Evolutionary conservation across 2,113 vertebrate species (phyloP).

Genomic region (Alethe diademata): DNA sequence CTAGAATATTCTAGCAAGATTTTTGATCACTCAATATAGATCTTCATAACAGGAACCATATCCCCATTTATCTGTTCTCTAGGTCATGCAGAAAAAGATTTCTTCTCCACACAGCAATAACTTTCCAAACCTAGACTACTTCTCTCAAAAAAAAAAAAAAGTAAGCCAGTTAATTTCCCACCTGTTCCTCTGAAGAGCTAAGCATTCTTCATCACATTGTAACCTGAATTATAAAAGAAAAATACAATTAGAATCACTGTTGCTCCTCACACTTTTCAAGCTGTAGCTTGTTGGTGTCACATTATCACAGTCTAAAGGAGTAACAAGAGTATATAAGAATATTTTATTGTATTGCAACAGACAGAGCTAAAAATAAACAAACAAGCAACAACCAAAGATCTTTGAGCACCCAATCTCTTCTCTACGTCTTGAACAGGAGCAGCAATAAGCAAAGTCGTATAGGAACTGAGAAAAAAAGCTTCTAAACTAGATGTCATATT

Average conservation of each 20-base stretch:
- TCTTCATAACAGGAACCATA: background rate
- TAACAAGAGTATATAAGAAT: background rate
- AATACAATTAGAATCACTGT: background rate
- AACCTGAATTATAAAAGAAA: conserved; percentile 77
- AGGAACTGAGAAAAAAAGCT: background rate
- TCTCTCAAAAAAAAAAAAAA: background rate
- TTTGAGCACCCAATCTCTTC: background rate
- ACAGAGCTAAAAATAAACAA: background rate
- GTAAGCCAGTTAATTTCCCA: conserved; percentile 44
- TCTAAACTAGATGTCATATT: background rate
- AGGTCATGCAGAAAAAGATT: background rate
- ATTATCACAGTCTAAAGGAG: background rate
- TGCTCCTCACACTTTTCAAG: background rate
- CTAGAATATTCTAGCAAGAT: background rate
- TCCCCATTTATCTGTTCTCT: background rate
- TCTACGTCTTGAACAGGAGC: background rate
- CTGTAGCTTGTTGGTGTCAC: background rate
- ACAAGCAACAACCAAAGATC: background rate
- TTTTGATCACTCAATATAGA: background rate
- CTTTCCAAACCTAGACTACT: background rate
- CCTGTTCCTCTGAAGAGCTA: conserved; percentile 92
- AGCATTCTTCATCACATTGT: conserved; percentile 93
- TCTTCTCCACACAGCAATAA: background rate
- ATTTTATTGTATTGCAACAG: background rate
- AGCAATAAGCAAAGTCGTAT: background rate